These are phyloP conservation scores for Piaya cayana DNA, from an alignment of 2,113 vertebrate genomes.

Conservation along the genomic window DNA sequence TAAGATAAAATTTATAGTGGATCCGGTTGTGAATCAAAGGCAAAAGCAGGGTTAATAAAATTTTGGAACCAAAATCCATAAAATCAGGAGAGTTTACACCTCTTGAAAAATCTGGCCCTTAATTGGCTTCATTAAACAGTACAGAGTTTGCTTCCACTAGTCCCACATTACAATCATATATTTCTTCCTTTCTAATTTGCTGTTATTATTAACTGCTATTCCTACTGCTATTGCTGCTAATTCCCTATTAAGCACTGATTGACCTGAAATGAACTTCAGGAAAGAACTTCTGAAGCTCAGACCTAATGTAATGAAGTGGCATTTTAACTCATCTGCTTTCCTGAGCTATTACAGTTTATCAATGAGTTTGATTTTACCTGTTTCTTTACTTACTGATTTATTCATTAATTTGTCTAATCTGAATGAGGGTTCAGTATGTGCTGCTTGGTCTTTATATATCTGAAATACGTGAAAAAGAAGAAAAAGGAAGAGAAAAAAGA, in stretches of 20 bases:
- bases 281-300: neutral
- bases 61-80: neutral
- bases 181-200: neutral
- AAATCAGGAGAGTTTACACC: neutral
- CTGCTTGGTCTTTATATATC: neutral
- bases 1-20: neutral
- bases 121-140: neutral
- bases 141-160: neutral
- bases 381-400: neutral
- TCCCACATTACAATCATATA: neutral
- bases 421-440: neutral
- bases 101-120: neutral
- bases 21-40: neutral
- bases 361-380: neutral
- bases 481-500: neutral
- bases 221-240: neutral
- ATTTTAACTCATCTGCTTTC: neutral
- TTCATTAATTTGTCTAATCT: neutral
- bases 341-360: neutral
- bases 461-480: neutral
- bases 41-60: neutral
- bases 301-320: neutral
- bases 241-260: neutral
- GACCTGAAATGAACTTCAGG: neutral
- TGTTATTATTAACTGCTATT: neutral